phyloP scores from a whole-genome alignment of 2,113 vertebrate genomes.

The Rhabdornis inornatus region DNA sequence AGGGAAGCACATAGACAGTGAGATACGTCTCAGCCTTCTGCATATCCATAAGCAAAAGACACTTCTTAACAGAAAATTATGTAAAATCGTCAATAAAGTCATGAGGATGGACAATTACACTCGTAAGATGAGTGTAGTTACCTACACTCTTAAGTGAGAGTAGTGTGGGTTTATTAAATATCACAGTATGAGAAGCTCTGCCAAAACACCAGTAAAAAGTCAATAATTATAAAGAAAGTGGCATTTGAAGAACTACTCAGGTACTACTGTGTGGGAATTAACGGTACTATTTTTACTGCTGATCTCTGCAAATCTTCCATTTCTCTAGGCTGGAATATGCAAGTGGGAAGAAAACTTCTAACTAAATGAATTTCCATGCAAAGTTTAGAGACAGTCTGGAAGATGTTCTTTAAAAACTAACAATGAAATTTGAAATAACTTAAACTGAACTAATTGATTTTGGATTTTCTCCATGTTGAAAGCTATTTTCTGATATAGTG shows the following conservation, averaged over 20 bases:
- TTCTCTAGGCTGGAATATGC: not conserved
- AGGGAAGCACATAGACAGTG: not conserved
- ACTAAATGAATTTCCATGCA: constrained; percentile 21
- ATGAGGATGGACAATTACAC: not conserved
- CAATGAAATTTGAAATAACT: constrained; percentile 67
- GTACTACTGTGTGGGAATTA: not conserved
- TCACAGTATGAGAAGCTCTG: not conserved
- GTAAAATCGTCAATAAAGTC: not conserved
- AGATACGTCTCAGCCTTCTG: not conserved
- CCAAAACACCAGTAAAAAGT: not conserved
- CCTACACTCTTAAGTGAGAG: not conserved
- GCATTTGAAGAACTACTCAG: not conserved
- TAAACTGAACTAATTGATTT: constrained; percentile 73
- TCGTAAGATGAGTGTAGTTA: not conserved
- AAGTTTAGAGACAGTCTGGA: constrained; percentile 39
- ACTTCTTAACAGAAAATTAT: not conserved
- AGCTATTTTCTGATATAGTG: constrained; percentile 57
- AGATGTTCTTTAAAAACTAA: constrained; percentile 47
- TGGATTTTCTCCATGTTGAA: constrained; percentile 50
- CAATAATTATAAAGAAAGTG: not conserved
- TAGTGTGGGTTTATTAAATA: not conserved
- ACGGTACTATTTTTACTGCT: not conserved
- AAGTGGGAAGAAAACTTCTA: not conserved
- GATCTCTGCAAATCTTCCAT: not conserved
- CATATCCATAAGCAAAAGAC: not conserved